Percentiles rank a stretch among this genome's conserved stretches.
These are phyloP conservation scores for Caenorhabditis uteleia DNA, from an alignment of 2,888 invertebrate species.

Conservation along the genomic window DNA sequence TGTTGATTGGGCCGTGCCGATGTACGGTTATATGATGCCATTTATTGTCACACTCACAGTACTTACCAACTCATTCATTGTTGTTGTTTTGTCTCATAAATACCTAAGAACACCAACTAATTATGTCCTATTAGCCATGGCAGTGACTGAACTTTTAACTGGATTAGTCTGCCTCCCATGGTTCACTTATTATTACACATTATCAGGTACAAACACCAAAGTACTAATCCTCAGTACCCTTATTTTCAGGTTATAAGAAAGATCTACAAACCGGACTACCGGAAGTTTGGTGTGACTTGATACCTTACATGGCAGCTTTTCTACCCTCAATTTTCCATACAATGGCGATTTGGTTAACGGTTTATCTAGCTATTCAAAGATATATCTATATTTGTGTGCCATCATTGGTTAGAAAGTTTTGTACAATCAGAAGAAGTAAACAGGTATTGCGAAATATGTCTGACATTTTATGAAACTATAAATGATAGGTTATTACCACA, in stretches of 20 bases:
- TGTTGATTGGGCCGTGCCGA: constrained; percentile 61
- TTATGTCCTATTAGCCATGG: constrained; percentile 66
- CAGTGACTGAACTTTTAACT: constrained; percentile 63
- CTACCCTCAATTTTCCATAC: constrained; percentile 89
- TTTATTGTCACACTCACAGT: constrained; percentile 62
- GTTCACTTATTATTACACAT: constrained; percentile 68
- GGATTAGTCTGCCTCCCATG: constrained; percentile 66
- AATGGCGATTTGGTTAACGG: constrained; percentile 89
- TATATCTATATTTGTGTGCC: constrained; percentile 95
- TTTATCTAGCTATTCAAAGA: constrained; percentile 87
- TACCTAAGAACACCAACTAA: constrained; percentile 67
- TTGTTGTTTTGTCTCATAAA: constrained; percentile 62
- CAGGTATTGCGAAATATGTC: no score
- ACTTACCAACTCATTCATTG: constrained; percentile 65
- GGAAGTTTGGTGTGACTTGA: constrained; percentile 70
- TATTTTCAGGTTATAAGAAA: constrained; percentile 52
- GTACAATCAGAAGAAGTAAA: constrained; percentile 72
- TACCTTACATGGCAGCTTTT: constrained; percentile 73
- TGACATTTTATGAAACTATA: not conserved
- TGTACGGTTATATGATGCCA: constrained; percentile 68
- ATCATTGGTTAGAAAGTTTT: constrained; percentile 81
- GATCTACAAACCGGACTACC: constrained; percentile 59
- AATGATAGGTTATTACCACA: constrained; percentile 73
- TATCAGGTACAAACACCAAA: constrained; percentile 48
- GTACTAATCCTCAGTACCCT: not conserved